phyloP scores from a whole-genome alignment of 2,888 invertebrate species.

The Seira ritae region DNA sequence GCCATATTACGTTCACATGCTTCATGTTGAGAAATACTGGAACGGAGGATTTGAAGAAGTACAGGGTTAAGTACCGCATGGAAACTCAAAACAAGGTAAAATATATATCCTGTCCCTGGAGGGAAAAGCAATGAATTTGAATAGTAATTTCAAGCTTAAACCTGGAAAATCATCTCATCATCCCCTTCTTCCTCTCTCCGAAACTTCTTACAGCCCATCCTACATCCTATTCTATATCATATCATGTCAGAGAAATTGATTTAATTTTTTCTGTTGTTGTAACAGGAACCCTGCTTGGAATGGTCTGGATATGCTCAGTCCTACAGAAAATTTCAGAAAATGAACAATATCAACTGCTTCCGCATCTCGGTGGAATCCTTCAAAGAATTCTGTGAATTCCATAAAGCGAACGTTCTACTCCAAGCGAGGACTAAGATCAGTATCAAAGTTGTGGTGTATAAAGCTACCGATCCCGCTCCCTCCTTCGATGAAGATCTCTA shows the following conservation, averaged over 20 bases:
- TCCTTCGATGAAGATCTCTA: slow-evolving; percentile 46
- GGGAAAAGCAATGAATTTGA: too few relatives aligned
- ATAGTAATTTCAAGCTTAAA: background rate
- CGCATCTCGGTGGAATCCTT: slow-evolving; percentile 50
- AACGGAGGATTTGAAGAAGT: slow-evolving; percentile 38
- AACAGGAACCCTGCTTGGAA: slow-evolving; percentile 45
- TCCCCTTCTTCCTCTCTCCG: background rate
- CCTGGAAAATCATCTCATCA: background rate
- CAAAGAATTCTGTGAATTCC: slow-evolving; percentile 48
- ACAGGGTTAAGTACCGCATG: slow-evolving; percentile 43
- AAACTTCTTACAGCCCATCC: too few relatives aligned
- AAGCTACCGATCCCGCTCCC: slow-evolving; percentile 28
- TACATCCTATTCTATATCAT: too few relatives aligned
- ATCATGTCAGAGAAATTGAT: too few relatives aligned
- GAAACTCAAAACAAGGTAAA: slow-evolving; percentile 40
- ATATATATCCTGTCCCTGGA: too few relatives aligned
- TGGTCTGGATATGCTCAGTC: slow-evolving; percentile 45
- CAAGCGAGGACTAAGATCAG: slow-evolving; percentile 52
- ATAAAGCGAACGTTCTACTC: slow-evolving; percentile 46
- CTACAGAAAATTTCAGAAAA: slow-evolving; percentile 48
- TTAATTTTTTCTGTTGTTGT: background rate
- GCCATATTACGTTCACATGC: slow-evolving; percentile 40
- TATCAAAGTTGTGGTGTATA: slow-evolving; percentile 50
- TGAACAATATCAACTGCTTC: slow-evolving; percentile 55
- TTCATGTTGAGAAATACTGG: slow-evolving; percentile 43